phyloP scores from a whole-genome alignment of 2,888 invertebrate genomes.

The Seira sanloemensis region DNA sequence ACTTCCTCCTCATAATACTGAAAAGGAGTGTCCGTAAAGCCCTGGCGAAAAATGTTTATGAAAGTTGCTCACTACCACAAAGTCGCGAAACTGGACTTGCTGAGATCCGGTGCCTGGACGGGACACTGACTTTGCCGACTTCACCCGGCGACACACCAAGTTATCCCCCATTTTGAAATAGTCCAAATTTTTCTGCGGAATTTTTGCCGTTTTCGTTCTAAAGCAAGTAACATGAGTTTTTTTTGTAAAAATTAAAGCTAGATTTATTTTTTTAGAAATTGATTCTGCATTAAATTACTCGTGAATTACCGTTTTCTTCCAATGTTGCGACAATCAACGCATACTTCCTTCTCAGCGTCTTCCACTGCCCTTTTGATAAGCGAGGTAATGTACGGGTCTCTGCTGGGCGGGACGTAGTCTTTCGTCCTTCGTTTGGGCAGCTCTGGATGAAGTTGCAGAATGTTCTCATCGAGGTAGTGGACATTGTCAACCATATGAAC shows the following conservation, averaged over 20 bases:
- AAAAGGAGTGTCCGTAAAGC: constrained; percentile 26
- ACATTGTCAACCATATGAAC: constrained; percentile 69
- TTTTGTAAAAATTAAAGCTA: not conserved
- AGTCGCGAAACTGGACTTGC: constrained; percentile 64
- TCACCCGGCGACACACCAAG: constrained; percentile 64
- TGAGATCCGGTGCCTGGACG: constrained; percentile 25
- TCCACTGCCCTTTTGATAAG: constrained; percentile 69
- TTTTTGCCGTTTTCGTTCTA: constrained; percentile 65
- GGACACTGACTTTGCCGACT: constrained; percentile 61
- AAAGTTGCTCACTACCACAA: constrained; percentile 65
- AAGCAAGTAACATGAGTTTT: not conserved
- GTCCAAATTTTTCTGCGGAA: constrained; percentile 58
- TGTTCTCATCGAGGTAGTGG: constrained; percentile 71
- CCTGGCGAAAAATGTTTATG: constrained; percentile 71
- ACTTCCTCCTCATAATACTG: constrained; percentile 54
- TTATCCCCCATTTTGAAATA: constrained; percentile 68
- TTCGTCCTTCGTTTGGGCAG: constrained; percentile 64
- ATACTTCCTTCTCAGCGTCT: constrained; percentile 69
- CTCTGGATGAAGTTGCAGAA: constrained; percentile 70
- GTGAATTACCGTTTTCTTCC: constrained; percentile 60
- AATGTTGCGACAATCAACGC: constrained; percentile 66
- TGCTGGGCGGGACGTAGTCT: constrained; percentile 67
- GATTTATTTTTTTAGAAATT: too few relatives aligned
- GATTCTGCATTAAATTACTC: too few relatives aligned
- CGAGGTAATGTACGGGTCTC: constrained; percentile 70